These are phyloP conservation scores for Trilocha varians DNA, from an alignment of 2,888 invertebrate genomes.

Conservation along the genomic window DNA sequence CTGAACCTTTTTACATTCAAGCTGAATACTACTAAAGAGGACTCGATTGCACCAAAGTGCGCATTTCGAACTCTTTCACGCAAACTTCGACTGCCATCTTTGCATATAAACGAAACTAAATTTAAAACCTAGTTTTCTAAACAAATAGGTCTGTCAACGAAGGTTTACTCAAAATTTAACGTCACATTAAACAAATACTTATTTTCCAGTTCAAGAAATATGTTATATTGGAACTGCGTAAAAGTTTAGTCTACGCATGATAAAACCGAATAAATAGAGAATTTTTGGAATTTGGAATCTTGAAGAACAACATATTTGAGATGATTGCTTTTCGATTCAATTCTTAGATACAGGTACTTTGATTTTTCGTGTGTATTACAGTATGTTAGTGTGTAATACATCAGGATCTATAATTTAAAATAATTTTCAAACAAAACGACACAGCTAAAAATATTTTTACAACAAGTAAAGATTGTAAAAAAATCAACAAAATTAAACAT, in stretches of 20 bases:
- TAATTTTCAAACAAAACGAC: too few relatives aligned
- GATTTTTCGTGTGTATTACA: too few relatives aligned
- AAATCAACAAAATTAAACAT: too few relatives aligned
- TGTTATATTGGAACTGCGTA: not conserved
- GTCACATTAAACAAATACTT: not conserved
- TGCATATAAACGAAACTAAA: conserved; percentile 24
- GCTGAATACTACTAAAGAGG: conserved; percentile 36
- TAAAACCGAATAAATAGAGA: not conserved
- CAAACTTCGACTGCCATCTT: conserved; percentile 38
- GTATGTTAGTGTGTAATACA: too few relatives aligned
- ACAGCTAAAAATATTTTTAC: too few relatives aligned
- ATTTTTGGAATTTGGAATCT: not conserved
- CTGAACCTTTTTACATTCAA: conserved; percentile 40
- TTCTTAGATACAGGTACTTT: too few relatives aligned
- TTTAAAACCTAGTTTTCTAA: conserved; percentile 34
- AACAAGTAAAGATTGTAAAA: too few relatives aligned
- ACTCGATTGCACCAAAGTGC: conserved; percentile 42
- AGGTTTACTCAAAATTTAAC: conserved; percentile 2
- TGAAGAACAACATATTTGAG: too few relatives aligned
- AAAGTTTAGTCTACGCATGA: not conserved
- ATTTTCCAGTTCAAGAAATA: not conserved
- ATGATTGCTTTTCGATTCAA: too few relatives aligned
- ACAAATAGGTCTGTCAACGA: conserved; percentile 23
- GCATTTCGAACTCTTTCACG: conserved; percentile 36
- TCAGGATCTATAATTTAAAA: too few relatives aligned